Percentiles rank a stretch among this genome's conserved stretches.
Evolutionary conservation across 2,888 invertebrate species (phyloP).

Genomic region (Hermaeophaga mercurialis): DNA sequence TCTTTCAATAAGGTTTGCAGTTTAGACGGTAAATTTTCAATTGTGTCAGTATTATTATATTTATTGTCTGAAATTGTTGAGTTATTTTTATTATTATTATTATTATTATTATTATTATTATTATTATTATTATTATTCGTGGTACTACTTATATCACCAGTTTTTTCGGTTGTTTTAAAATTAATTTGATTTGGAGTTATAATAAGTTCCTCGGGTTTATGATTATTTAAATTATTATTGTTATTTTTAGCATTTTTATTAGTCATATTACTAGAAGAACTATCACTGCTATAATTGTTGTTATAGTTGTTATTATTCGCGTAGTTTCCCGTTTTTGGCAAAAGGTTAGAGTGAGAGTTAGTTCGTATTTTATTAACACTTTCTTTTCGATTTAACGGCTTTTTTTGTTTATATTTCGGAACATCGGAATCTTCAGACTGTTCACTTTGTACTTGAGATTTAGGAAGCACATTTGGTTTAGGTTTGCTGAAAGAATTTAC

Average conservation of each 20-base stretch:
- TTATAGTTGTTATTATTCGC: conserved; percentile 15
- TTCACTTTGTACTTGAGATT: conserved; percentile 49
- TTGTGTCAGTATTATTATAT: conserved; percentile 21
- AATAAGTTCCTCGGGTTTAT: conserved; percentile 8
- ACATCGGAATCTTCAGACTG: conserved; percentile 42
- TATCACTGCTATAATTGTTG: conserved; percentile 39
- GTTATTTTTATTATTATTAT: too few relatives aligned
- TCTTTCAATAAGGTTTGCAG: not conserved
- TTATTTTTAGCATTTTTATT: conserved; percentile 27
- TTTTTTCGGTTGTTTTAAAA: conserved; percentile 17
- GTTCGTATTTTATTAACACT: conserved; percentile 42
- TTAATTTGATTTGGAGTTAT: conserved; percentile 26
- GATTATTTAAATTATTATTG: conserved; percentile 25
- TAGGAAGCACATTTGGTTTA: conserved; percentile 56
- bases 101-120: conserved; percentile 26
- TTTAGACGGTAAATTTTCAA: conserved; percentile 8
- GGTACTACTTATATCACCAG: conserved; percentile 10
- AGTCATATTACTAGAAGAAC: conserved; percentile 33
- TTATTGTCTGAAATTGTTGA: conserved; percentile 20
- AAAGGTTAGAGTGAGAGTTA: conserved; percentile 38
- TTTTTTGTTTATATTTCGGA: conserved; percentile 31
- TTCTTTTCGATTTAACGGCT: conserved; percentile 40
- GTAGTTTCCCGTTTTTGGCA: conserved; percentile 36
- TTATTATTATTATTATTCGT: conserved; percentile 1
- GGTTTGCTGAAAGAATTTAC: conserved; percentile 53